Evolutionary conservation across 2,113 vertebrate genomes (phyloP), one percentile per base, ranked within the genome.

Genomic region (Ochotona curzoniae): DNA sequence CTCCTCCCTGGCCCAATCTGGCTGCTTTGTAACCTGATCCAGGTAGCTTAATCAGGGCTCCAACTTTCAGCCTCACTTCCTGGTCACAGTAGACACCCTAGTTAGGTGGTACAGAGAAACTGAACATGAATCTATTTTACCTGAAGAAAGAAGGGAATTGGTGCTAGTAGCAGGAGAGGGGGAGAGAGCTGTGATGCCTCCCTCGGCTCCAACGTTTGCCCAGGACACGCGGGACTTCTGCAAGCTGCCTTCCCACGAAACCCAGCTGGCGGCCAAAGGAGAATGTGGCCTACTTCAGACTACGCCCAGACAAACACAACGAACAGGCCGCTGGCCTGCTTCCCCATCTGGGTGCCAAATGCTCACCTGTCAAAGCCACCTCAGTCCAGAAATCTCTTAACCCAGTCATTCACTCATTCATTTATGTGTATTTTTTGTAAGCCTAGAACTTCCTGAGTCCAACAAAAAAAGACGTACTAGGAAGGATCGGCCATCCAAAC

Each of bases 271-370:
- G 88, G 61, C 44, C 76, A 64, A 60, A 85, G 66, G 49, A 71
- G 87, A 89, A 69, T 2, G 12, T 14, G 66, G 70, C 91, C 88
- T 79, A 21, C 54, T 81, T 87, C 74, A 78, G 70, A 67, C 73
- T 69, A 94, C 75, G 18, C 83, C 89, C 91, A 89, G 80, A 94
- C 75, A 89, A 88, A 60, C 30, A 11, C 1, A 0, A 73, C 20
- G 0, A 54, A 66, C 38, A 79, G 63, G 61, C 61, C n/a, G 83
- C 88, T 75, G 57, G 61, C 80, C 86, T 66, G 86, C 71, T 44
- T 47, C 67, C 83, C 75, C 21, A 28, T 17, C 61, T 23, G 51
- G 26, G 28, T 30, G 69, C 87, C 83, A 47, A 51, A 61, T 6
- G 82, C 79, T 75, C 1, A 3, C 60, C 84, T 69, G 26, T 9